Conservation (phyloP, 1,140 invertebrate species). For the Lordiphosa clarofinis region DNA sequence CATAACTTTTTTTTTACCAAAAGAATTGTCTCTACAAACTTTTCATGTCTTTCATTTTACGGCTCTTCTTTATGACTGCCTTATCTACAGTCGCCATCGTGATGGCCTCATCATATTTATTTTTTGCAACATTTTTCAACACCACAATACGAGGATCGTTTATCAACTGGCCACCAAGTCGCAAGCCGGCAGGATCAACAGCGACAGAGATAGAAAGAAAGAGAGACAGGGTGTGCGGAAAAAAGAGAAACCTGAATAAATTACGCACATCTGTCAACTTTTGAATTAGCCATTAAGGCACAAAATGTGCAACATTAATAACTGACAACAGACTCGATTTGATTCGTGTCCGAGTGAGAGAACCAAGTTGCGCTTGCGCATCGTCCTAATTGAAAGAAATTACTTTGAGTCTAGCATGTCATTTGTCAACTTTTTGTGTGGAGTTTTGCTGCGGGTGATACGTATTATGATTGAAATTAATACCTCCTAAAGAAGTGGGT, state of each 20-base stretch:
- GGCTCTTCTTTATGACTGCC: background rate
- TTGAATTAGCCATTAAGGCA: constrained; percentile 79
- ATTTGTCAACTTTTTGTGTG: constrained; percentile 76
- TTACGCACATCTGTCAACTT: constrained; percentile 79
- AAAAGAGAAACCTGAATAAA: constrained; percentile 64
- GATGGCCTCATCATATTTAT: constrained; percentile 71
- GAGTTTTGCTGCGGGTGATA: constrained; percentile 13
- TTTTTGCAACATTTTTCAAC: constrained; percentile 68
- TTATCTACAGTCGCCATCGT: constrained; percentile 57
- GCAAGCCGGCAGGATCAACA: constrained; percentile 30
- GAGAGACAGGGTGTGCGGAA: constrained; percentile 22
- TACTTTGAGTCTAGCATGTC: constrained; percentile 72
- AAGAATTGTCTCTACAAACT: too few relatives aligned
- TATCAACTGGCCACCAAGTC: constrained; percentile 44
- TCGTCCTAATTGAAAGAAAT: constrained; percentile 79
- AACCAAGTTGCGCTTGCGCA: constrained; percentile 42
- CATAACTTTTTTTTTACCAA: too few relatives aligned
- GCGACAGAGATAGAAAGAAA: constrained; percentile 7
- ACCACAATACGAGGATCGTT: constrained; percentile 65
- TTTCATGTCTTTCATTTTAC: too few relatives aligned
- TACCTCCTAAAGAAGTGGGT: constrained; percentile 7
- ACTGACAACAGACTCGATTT: constrained; percentile 72
- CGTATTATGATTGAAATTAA: constrained; percentile 34
- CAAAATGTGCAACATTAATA: constrained; percentile 80
- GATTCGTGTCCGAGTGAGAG: constrained; percentile 51